Evolutionary conservation across 1,140 invertebrate genomes (phyloP).

Genomic region (Drosophila kepulauana): DNA sequence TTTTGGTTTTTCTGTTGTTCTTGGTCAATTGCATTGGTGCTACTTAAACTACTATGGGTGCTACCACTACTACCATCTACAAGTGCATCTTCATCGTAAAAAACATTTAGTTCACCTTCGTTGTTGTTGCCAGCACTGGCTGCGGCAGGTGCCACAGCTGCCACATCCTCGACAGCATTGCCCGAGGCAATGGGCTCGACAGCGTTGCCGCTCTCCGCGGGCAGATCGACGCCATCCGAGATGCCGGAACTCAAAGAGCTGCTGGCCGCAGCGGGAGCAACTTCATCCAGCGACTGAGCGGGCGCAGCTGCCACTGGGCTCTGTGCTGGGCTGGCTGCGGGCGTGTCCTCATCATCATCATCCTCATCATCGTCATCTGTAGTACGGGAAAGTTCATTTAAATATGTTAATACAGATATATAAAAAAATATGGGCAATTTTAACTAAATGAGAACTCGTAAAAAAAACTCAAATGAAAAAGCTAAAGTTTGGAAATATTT

Average conservation of each 20-base stretch:
- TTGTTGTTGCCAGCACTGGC: constrained; percentile 67
- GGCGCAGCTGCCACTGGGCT: constrained; percentile 80
- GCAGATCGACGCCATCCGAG: constrained; percentile 79
- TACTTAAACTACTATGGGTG: constrained; percentile 82
- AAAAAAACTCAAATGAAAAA: no score
- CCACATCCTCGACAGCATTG: constrained; percentile 68
- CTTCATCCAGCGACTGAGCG: constrained; percentile 85
- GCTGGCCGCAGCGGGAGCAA: constrained; percentile 85
- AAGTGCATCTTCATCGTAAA: constrained; percentile 85
- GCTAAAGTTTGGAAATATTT: no score
- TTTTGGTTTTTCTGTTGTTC: not conserved
- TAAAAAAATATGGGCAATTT: no score
- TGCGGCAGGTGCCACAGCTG: constrained; percentile 72
- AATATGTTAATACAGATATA: no score
- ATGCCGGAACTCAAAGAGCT: constrained; percentile 79
- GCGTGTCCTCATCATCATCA: constrained; percentile 89
- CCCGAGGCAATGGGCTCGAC: constrained; percentile 77
- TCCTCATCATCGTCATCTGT: constrained; percentile 88
- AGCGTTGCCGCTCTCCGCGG: constrained; percentile 73
- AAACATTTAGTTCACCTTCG: constrained; percentile 85
- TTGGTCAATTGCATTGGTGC: constrained; percentile 78
- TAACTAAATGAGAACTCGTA: no score
- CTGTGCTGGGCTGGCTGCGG: constrained; percentile 80
- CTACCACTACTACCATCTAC: constrained; percentile 83
- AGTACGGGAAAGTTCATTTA: no score